A percentile compares a stretch with the other conserved stretches of the same genome.
phyloP scores from a whole-genome alignment of 2,888 invertebrate species.

The Harmothoe impar region DNA sequence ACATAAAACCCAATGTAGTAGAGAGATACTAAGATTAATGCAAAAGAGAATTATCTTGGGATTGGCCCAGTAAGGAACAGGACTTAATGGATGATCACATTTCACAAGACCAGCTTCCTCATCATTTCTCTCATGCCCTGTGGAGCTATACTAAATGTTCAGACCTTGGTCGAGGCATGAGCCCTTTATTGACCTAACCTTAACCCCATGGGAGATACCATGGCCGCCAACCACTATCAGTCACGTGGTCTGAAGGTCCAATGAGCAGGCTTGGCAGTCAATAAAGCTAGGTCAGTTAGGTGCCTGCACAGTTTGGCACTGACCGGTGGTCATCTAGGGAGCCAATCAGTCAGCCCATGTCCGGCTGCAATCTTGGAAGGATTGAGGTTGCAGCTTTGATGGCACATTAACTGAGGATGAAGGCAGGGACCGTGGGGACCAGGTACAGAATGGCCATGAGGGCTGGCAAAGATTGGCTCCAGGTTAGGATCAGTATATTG shows the following conservation, averaged over 20 bases:
- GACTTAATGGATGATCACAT: not conserved
- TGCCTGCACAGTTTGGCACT: not conserved
- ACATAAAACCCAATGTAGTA: no score
- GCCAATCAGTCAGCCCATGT: not conserved
- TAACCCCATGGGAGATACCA: not conserved
- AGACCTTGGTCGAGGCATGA: no score
- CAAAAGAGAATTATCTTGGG: no score
- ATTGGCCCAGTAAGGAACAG: no score
- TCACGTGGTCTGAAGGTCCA: constrained; percentile 32
- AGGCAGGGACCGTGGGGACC: not conserved
- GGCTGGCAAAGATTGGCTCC: not conserved
- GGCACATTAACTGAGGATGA: constrained; percentile 7
- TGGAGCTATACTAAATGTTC: no score
- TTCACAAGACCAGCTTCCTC: not conserved
- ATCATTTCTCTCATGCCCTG: no score
- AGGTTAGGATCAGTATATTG: no score
- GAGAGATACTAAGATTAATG: no score
- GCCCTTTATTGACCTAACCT: not conserved
- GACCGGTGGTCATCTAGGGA: constrained; percentile 26
- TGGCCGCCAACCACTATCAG: not conserved
- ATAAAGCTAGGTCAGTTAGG: not conserved
- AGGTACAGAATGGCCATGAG: not conserved
- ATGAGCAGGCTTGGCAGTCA: not conserved
- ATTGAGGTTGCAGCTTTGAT: not conserved
- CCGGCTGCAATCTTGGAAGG: not conserved